Conservation (phyloP, 2,797 vertebrate species). For the Pangasius mekongensis region DNA sequence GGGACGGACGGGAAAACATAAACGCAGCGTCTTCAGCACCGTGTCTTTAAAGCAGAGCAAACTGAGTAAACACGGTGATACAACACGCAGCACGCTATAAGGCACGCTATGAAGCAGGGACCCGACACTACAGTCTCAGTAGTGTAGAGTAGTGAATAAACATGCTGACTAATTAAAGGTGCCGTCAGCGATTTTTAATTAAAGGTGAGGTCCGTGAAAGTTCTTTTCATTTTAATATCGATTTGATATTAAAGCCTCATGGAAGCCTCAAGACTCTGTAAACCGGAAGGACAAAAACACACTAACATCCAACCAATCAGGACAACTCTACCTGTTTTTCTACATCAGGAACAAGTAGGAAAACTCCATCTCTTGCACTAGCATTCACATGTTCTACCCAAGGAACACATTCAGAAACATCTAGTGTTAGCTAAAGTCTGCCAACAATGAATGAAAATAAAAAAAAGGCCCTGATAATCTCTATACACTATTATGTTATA, state of each 20-base stretch:
- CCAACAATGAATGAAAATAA: background rate
- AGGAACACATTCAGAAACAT: background rate
- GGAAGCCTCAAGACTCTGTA: background rate
- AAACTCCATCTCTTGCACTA: background rate
- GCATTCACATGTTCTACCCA: background rate
- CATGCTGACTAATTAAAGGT: background rate
- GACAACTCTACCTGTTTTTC: background rate
- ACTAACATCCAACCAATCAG: background rate
- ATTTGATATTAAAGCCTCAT: background rate
- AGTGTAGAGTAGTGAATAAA: background rate
- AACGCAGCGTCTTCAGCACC: background rate
- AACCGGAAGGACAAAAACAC: background rate
- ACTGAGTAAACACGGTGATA: background rate
- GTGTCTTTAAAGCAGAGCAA: background rate
- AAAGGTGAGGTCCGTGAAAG: background rate
- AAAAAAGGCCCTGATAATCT: background rate
- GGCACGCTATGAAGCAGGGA: background rate
- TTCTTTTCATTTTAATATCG: background rate
- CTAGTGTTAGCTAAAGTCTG: background rate
- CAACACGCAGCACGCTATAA: background rate
- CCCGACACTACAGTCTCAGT: background rate
- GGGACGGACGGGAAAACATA: constrained; percentile 16
- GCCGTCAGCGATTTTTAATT: background rate
- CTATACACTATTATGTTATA: background rate
- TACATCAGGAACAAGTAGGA: background rate